These are phyloP conservation scores for Anarhynchus alexandrinus DNA, from an alignment of 2,113 vertebrate species.

Conservation along the genomic window DNA sequence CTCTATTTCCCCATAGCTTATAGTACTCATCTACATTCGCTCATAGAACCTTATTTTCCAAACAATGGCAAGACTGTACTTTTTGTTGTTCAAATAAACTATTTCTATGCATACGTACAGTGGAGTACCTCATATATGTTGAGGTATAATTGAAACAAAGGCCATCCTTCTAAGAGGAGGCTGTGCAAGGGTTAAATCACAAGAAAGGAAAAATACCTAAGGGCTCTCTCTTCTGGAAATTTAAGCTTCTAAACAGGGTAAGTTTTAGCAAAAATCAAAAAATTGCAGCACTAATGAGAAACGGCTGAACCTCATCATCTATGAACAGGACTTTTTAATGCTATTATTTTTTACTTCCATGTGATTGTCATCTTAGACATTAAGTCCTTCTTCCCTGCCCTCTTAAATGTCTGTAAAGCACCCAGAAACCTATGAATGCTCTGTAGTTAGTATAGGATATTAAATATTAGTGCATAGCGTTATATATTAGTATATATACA, in stretches of 20 bases:
- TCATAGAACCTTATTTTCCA: background rate
- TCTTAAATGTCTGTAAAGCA: background rate
- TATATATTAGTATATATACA: background rate
- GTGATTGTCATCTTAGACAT: background rate
- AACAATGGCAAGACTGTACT: background rate
- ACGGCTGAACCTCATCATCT: background rate
- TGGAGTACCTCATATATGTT: background rate
- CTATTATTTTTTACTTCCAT: background rate
- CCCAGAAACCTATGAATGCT: background rate
- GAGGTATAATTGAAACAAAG: background rate
- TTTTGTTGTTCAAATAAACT: background rate
- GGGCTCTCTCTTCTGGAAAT: background rate
- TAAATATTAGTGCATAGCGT: no score
- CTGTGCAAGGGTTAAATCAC: background rate
- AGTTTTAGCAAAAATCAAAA: background rate
- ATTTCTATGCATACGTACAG: background rate
- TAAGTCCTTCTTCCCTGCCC: background rate
- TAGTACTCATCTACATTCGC: background rate
- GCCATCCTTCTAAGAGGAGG: background rate
- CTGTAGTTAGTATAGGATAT: background rate
- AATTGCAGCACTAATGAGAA: background rate
- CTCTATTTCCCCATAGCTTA: background rate
- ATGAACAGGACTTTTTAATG: background rate
- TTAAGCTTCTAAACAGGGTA: background rate
- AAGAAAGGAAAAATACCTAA: background rate